Evolutionary conservation across 2,113 vertebrate genomes (phyloP).

Genomic region (Elgaria multicarinata): DNA sequence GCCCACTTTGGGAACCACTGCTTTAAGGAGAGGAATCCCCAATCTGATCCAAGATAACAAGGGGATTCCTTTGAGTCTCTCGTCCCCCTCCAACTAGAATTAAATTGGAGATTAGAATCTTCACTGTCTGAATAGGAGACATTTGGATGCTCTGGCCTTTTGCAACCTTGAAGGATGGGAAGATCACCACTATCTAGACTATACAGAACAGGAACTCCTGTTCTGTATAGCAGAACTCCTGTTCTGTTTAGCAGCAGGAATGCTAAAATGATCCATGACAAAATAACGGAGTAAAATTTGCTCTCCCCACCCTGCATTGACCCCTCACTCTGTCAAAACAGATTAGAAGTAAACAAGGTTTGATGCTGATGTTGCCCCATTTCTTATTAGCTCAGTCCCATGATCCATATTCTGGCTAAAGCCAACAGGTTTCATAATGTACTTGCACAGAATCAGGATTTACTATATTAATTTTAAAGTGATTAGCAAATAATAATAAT

Average conservation of each 20-base stretch:
- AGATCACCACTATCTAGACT: background rate
- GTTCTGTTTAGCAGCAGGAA: background rate
- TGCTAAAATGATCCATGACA: background rate
- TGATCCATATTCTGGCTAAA: background rate
- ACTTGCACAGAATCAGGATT: background rate
- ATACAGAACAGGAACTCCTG: background rate
- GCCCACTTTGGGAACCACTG: too few relatives aligned
- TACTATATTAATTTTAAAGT: constrained; percentile 17
- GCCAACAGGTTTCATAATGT: background rate
- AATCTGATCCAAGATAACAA: too few relatives aligned
- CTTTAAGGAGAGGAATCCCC: too few relatives aligned
- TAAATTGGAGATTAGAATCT: background rate
- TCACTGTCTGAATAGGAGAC: background rate
- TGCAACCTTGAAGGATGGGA: background rate
- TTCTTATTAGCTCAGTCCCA: background rate
- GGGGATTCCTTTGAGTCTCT: too few relatives aligned
- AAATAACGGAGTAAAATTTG: background rate
- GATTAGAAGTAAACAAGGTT: constrained; percentile 1
- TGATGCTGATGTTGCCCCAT: background rate
- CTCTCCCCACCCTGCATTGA: background rate
- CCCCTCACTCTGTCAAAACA: background rate
- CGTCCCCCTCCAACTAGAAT: too few relatives aligned
- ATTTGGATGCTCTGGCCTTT: background rate
- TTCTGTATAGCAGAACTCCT: too few relatives aligned
- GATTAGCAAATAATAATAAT: background rate